These are phyloP conservation scores for Cossypha dichroa DNA, from an alignment of 2,797 vertebrate species.

Conservation along the genomic window DNA sequence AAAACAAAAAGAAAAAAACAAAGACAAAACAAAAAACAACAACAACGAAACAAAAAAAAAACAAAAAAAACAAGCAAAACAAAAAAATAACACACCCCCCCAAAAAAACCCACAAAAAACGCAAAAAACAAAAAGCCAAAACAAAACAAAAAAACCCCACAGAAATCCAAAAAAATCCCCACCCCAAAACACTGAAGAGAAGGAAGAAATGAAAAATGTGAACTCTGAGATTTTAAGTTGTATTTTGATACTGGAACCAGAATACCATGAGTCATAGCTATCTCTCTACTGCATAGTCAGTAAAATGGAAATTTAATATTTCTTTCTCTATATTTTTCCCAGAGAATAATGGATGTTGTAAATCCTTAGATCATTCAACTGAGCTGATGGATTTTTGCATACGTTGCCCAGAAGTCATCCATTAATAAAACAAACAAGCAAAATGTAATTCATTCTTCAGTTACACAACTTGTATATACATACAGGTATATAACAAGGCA, in stretches of 20 bases:
- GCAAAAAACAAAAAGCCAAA: background rate
- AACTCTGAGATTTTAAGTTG: background rate
- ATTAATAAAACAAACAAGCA: background rate
- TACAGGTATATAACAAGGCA: background rate
- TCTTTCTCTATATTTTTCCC: background rate
- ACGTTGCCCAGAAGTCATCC: background rate
- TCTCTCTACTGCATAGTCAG: background rate
- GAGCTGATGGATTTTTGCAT: background rate
- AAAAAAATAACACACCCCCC: background rate
- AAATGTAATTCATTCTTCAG: background rate
- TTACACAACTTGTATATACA: background rate
- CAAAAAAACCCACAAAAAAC: no score
- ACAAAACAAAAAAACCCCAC: background rate
- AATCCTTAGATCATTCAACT: background rate
- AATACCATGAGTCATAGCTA: background rate
- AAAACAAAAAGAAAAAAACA: background rate
- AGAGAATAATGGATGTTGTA: background rate
- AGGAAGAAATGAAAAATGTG: background rate
- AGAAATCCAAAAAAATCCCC: no score
- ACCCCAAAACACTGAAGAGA: rapidly evolving
- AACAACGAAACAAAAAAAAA: background rate
- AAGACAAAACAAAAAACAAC: no score
- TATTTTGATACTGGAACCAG: background rate
- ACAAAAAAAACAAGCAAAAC: background rate
- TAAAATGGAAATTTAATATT: background rate